Base-by-base conservation (phyloP, 1,140 invertebrate genomes). In the Rhyacophila brunnea region DNA sequence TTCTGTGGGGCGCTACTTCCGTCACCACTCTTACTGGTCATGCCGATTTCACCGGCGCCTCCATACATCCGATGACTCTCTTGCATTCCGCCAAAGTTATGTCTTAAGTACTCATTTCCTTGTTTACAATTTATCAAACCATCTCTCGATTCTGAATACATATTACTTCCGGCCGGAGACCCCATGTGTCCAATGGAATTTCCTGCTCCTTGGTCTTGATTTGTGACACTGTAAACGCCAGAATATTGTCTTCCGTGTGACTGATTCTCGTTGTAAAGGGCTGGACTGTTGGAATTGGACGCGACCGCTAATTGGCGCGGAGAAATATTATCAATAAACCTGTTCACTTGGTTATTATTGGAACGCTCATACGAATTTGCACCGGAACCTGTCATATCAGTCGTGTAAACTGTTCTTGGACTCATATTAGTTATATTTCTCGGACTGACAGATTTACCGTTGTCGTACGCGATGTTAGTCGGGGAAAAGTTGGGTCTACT, bases 391-490 rank as follows among this genome's bases (percentile, higher is more conserved):
- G 65, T 60, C 0, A 68, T 69, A 19, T 77, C 74, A 0, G 68
- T 59, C 7, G 70, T 61, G 46, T 74, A 77, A 36, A 68, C 52
- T 0, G 57, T 75, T 49, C 73, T 68, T 4, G 74, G 74, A 59
- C 74, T 74, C 51, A 61, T 74, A 20, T 71, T 74, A 5, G 72
- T 55, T 1, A 74, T 68, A n/a, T 74, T 78, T 44, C 73, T 68
- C 1, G 76, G 72, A 67, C 73, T 76, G 0, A 67, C 63, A 10
- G 73, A 75, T 15, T 53, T 68, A 38, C 70, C 72, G 0, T 69
- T 63, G 4, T 79, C 74, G 60, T 74, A 65, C 10, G 58, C 53
- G 20, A 49, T 46, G 17, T 65, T 65, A 4, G 58, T 52, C 35
- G 62, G 62, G 2, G 57, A 64, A 42, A 64, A 64, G 44, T 64